Evolutionary conservation across 2,797 vertebrate genomes (phyloP).

Genomic region (Paramormyrops hopkinsi): DNA sequence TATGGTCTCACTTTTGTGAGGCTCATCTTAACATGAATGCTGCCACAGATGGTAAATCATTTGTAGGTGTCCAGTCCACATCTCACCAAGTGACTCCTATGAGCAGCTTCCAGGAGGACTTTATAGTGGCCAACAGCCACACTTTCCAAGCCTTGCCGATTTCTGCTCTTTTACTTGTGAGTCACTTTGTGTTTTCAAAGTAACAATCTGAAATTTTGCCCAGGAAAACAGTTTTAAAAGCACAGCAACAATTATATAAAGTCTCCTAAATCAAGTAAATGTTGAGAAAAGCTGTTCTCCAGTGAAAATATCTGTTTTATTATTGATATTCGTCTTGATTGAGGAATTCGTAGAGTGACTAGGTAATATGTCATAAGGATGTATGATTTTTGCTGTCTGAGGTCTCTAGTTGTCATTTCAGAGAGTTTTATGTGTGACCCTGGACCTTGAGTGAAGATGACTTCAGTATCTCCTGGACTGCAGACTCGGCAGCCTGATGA

Average conservation of each 20-base stretch:
- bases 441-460: not conserved
- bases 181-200: not conserved
- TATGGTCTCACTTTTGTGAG: not conserved
- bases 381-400: conserved; percentile 10
- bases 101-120: not conserved
- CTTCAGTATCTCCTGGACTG: not conserved
- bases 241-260: conserved; percentile 7
- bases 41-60: not conserved
- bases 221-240: not conserved
- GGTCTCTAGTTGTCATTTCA: not conserved
- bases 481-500: not conserved
- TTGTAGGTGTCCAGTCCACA: not conserved
- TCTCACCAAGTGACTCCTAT: not conserved
- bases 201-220: not conserved
- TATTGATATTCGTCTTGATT: conserved; percentile 2
- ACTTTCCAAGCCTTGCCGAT: not conserved
- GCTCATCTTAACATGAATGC: not conserved
- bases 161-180: not conserved
- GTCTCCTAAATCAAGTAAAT: conserved; percentile 9
- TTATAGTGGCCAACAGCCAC: not conserved
- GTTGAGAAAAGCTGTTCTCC: conserved; percentile 10
- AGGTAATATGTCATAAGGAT: not conserved
- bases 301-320: conserved; percentile 4
- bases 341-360: not conserved
- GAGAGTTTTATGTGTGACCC: not conserved